Evolutionary conservation across 1,140 invertebrate genomes (phyloP).

Genomic region (Choristoneura fumiferana): DNA sequence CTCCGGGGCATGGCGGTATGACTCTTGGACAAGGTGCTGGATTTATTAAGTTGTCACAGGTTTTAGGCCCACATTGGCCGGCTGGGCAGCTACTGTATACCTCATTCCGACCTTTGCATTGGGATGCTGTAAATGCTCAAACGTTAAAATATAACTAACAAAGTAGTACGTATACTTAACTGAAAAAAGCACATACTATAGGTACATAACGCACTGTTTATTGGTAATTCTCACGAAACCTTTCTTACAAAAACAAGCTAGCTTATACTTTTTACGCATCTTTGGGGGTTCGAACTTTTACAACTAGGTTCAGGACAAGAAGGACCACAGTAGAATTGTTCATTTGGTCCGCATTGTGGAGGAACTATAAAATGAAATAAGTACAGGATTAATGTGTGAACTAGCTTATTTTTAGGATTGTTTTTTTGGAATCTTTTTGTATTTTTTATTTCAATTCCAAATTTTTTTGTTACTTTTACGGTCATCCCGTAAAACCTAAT

Average conservation of each 20-base stretch:
- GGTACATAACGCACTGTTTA: background rate
- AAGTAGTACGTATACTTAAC: too few relatives aligned
- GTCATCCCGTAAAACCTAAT: too few relatives aligned
- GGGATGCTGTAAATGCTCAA: background rate
- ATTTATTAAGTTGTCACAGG: constrained; percentile 2
- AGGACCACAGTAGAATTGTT: constrained; percentile 10
- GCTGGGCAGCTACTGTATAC: background rate
- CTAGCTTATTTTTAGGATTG: too few relatives aligned
- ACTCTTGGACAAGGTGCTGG: constrained; percentile 1
- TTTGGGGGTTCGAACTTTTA: background rate
- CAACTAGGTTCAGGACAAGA: constrained; percentile 11
- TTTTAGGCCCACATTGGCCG: background rate
- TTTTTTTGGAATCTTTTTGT: too few relatives aligned
- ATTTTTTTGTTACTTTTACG: too few relatives aligned
- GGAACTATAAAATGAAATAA: background rate
- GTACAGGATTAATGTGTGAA: too few relatives aligned
- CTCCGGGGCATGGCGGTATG: background rate
- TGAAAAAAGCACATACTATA: too few relatives aligned
- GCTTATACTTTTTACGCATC: constrained; percentile 8
- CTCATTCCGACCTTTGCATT: constrained; percentile 5
- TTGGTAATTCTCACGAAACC: background rate
- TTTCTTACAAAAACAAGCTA: constrained; percentile 4
- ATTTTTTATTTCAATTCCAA: too few relatives aligned
- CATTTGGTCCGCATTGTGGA: background rate
- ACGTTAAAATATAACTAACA: too few relatives aligned